Percentiles rank a stretch among this genome's conserved stretches.
phyloP scores from a whole-genome alignment of 1,140 invertebrate species.

The Drosophila yakuba region DNA sequence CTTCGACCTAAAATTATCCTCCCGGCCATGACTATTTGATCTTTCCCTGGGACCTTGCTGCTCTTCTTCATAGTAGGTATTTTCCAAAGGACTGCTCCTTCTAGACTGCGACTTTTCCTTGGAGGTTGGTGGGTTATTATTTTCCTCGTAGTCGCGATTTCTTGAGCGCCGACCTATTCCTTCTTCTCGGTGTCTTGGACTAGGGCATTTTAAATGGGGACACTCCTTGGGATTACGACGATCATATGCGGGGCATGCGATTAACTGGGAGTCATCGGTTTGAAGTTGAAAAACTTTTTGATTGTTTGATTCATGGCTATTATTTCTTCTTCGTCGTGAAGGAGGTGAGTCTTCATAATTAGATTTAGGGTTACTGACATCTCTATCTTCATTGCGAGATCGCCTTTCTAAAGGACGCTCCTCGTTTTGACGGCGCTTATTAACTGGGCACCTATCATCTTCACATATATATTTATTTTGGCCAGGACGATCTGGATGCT shows the following conservation, averaged over 20 bases:
- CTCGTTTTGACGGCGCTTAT: not conserved
- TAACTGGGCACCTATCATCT: not conserved
- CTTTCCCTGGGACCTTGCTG: not conserved
- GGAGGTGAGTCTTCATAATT: conserved; percentile 2
- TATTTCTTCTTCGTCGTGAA: not conserved
- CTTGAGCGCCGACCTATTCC: not conserved
- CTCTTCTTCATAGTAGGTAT: not conserved
- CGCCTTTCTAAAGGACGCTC: not conserved
- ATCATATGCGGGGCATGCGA: not conserved
- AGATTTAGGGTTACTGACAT: not conserved
- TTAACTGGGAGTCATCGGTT: not conserved
- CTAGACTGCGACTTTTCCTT: too few species aligned
- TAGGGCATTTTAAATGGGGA: not conserved
- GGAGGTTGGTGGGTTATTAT: too few species aligned
- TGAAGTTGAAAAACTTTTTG: not conserved
- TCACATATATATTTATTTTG: not conserved
- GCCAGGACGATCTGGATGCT: not conserved
- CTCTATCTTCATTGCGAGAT: not conserved
- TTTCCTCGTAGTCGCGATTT: not conserved
- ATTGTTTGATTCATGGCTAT: not conserved
- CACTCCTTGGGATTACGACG: not conserved
- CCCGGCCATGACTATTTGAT: not conserved
- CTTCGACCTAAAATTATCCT: not conserved
- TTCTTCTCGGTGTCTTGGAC: not conserved
- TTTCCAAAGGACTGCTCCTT: too few species aligned